Evolutionary conservation across 2,113 vertebrate genomes (phyloP).

Genomic region (Cheirogaleus medius): DNA sequence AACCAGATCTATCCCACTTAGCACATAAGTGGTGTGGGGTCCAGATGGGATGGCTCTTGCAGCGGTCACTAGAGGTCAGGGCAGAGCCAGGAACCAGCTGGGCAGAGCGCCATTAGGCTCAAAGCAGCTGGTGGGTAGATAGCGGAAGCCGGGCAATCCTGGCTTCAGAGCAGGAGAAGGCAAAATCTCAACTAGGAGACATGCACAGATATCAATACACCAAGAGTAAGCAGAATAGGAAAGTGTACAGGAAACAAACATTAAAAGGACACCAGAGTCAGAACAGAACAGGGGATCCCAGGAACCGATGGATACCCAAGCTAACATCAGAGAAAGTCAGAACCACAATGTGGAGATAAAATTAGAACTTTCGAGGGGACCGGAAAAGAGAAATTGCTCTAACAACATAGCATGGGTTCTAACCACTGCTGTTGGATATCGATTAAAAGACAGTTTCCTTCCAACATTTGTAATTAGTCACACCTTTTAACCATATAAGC

Average conservation of each 20-base stretch:
- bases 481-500: neutral
- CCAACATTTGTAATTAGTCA: neutral
- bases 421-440: neutral
- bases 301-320: neutral
- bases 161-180: neutral
- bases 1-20: neutral
- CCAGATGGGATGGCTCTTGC: neutral
- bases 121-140: too few species aligned
- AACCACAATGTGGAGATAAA: neutral
- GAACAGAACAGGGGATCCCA: neutral
- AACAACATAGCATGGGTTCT: neutral
- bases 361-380: neutral
- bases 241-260: neutral
- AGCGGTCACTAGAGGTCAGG: constrained; percentile 14
- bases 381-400: neutral
- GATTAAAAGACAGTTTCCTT: constrained; percentile 16
- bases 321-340: neutral
- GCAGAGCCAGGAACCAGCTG: neutral
- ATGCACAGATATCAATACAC: neutral
- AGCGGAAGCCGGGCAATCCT: neutral
- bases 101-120: neutral
- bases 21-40: accelerated
- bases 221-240: neutral
- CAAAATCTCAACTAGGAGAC: neutral
- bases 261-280: neutral